These are phyloP conservation scores for Lamellibrachia satsuma DNA, from an alignment of 2,888 invertebrate species.

Conservation along the genomic window DNA sequence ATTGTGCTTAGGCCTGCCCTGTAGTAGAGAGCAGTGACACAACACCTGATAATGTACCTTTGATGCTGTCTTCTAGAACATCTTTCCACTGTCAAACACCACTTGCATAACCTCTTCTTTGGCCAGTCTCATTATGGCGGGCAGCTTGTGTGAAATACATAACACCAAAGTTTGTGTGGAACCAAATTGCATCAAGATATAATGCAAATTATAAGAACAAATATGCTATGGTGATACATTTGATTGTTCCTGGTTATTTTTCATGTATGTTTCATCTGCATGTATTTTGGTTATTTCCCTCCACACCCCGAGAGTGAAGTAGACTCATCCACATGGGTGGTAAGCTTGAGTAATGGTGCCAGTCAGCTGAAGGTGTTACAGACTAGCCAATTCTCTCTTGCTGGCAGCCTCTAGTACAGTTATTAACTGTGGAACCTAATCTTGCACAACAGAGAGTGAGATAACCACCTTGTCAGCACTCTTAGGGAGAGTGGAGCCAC, in stretches of 20 bases:
- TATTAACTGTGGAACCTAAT: not conserved
- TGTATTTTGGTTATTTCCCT: not conserved
- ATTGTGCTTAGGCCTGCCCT: not conserved
- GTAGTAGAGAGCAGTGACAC: not conserved
- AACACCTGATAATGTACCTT: conserved; percentile 17
- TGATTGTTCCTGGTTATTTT: not conserved
- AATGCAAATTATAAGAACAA: not conserved
- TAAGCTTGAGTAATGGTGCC: not conserved
- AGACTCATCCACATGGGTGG: not conserved
- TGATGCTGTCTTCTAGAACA: not conserved
- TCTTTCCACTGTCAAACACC: not conserved
- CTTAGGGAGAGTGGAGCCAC: not conserved
- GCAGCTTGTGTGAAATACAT: not conserved
- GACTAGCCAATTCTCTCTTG: not conserved
- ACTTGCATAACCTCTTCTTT: not conserved
- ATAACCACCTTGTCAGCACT: not conserved
- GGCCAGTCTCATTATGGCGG: not conserved
- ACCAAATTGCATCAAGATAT: not conserved
- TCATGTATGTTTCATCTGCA: not conserved
- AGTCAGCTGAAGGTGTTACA: conserved; percentile 17
- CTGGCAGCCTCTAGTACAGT: conserved; percentile 1
- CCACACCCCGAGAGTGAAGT: not conserved
- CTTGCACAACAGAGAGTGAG: not conserved
- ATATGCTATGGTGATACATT: not conserved
- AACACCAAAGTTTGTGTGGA: not conserved